These are phyloP conservation scores for Hanleya hanleyi DNA, from an alignment of 2,888 invertebrate species.

Conservation along the genomic window DNA sequence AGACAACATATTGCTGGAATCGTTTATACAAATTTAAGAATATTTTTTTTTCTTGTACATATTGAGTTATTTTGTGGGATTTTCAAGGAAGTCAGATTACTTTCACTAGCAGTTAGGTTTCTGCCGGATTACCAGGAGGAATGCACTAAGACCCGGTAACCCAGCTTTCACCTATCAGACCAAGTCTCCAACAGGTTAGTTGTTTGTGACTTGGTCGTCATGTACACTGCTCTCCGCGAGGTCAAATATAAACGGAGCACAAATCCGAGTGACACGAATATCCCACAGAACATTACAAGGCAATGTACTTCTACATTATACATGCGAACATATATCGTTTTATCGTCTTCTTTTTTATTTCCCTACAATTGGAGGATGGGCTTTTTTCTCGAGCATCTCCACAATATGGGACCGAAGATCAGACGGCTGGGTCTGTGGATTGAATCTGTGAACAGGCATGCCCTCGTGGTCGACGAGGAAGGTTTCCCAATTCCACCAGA, in stretches of 20 bases:
- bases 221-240: not conserved
- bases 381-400: not conserved
- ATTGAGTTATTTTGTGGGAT: no score
- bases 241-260: not conserved
- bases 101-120: no score
- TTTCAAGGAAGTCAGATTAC: no score
- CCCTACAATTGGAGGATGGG: not conserved
- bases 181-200: not conserved
- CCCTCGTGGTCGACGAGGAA: conserved; percentile 50
- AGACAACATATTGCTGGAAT: no score
- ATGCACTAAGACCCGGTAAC: not conserved
- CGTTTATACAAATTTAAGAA: no score
- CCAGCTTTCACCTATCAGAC: not conserved
- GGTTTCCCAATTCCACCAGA: conserved; percentile 63
- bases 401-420: not conserved
- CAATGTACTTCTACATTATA: no score
- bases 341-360: no score
- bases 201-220: not conserved
- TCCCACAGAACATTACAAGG: not conserved
- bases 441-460: conserved; percentile 27
- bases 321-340: no score
- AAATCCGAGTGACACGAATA: not conserved
- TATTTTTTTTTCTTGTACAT: no score
- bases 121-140: no score
- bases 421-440: conserved; percentile 24